phyloP scores from a whole-genome alignment of 2,797 vertebrate species.

The Peromyscus aztecus region DNA sequence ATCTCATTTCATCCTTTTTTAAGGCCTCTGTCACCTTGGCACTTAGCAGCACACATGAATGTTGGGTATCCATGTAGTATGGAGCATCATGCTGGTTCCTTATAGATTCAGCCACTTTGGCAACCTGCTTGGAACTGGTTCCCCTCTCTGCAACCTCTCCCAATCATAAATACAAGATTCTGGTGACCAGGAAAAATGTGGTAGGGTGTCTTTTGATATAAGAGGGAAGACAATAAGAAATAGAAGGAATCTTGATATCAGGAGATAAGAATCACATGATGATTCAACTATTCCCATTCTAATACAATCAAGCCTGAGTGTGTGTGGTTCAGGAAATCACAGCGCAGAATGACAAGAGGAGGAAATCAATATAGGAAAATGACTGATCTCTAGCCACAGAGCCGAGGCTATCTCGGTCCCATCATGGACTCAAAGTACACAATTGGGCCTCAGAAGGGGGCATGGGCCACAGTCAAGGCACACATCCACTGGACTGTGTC shows the following conservation, averaged over 20 bases:
- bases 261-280: neutral
- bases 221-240: neutral
- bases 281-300: neutral
- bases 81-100: conserved; percentile 36
- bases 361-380: neutral
- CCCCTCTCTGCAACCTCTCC: neutral
- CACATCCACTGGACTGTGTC: neutral
- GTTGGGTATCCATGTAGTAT: neutral
- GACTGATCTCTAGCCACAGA: neutral
- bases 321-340: neutral
- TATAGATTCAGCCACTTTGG: conserved; percentile 44
- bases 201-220: neutral
- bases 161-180: conserved; percentile 33
- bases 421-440: neutral
- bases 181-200: neutral
- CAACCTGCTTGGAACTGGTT: conserved; percentile 24
- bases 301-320: neutral
- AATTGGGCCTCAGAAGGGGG: neutral
- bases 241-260: neutral
- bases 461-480: neutral
- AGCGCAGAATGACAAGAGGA: neutral
- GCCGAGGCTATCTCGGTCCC: neutral
- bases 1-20: conserved; percentile 67
- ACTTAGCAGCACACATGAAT: conserved; percentile 64
- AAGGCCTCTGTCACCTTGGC: conserved; percentile 67